A percentile compares a stretch with the other conserved stretches of the same genome.
phyloP scores from a whole-genome alignment of 2,113 vertebrate genomes.

The Telmatochromis brachygnathus region DNA sequence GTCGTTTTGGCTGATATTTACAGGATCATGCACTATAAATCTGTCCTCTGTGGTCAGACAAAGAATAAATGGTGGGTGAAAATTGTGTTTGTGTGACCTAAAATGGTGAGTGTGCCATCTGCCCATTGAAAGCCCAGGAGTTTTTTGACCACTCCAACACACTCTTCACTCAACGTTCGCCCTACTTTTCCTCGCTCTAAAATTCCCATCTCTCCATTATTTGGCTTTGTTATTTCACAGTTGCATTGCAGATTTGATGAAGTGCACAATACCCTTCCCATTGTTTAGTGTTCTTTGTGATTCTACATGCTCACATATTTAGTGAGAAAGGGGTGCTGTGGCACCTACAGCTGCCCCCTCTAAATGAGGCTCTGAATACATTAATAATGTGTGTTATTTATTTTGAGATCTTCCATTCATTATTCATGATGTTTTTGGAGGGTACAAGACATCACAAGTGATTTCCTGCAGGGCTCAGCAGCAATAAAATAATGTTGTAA shows the following conservation, averaged over 20 bases:
- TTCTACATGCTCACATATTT: background rate
- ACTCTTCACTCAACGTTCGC: background rate
- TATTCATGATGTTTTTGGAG: constrained; percentile 56
- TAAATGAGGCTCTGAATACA: constrained; percentile 37
- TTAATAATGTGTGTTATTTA: constrained; percentile 54
- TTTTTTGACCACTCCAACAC: background rate
- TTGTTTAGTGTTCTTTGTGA: background rate
- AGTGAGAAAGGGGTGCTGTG: background rate
- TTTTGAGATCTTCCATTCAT: constrained; percentile 52
- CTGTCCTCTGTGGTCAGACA: background rate
- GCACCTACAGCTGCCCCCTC: constrained; percentile 15
- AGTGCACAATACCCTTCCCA: background rate
- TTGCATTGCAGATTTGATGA: background rate
- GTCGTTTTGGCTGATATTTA: background rate
- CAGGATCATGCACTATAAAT: background rate
- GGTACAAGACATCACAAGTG: constrained; percentile 30
- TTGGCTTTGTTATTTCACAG: background rate
- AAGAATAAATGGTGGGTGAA: background rate
- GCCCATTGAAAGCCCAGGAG: background rate
- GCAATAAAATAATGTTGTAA: constrained; percentile 20
- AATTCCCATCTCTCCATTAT: background rate
- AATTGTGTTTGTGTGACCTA: background rate
- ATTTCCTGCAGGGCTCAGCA: constrained; percentile 36
- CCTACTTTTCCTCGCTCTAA: background rate
- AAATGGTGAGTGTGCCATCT: background rate